Base-by-base conservation (phyloP, 2,797 vertebrate species). In the Danio jaintianensis region DNA sequence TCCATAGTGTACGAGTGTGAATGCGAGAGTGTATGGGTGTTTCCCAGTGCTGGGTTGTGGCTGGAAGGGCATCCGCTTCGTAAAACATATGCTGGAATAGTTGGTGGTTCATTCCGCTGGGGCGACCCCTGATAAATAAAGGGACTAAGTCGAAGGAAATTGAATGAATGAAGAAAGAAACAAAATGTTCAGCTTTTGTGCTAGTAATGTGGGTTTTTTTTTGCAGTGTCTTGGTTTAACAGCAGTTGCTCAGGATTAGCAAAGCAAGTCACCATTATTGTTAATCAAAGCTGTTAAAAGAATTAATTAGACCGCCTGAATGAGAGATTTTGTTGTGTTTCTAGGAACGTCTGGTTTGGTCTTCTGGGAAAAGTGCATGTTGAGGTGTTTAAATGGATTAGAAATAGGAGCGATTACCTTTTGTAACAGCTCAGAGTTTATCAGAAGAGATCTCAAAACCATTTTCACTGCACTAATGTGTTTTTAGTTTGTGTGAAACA, bases 381-480 rank as follows among this genome's bases (percentile, higher is more conserved):
- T n/a, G 69, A 40, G 12, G 8, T 52, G 36, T 70, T 52, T 16
- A 70, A 78, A 40, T 70, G 45, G 36, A 70, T 70, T 50, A 29
- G 13, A 70, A 70, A 58, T 47, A 6, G 40, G 20, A 78, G 5
- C 0, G n/a, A 59, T 42, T 40, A 18, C 4, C 6, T 16, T 59
- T 67, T 55, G 29, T 13, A 48, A 36, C 47, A 42, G 42, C 16
- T 75, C 16, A 9, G 16, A 15, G 18, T 53, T 18, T 52, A 52
- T 22, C n/a, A 50, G 10, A 50, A 40, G n/a, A 50, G 16, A 15
- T 20, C 4, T 2, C 11, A 20, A 70, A 70, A 40, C 2, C 29
- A 53, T 70, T 53, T 70, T 48, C 22, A 38, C 7, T 48, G 7
- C 47, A 36, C 13, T 22, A 43, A 6, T 7, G n/a, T 16, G 18